A percentile compares a stretch with the other conserved stretches of the same genome.
These are phyloP conservation scores for Myotis planiceps DNA, from an alignment of 2,797 vertebrate species.

Conservation along the genomic window DNA sequence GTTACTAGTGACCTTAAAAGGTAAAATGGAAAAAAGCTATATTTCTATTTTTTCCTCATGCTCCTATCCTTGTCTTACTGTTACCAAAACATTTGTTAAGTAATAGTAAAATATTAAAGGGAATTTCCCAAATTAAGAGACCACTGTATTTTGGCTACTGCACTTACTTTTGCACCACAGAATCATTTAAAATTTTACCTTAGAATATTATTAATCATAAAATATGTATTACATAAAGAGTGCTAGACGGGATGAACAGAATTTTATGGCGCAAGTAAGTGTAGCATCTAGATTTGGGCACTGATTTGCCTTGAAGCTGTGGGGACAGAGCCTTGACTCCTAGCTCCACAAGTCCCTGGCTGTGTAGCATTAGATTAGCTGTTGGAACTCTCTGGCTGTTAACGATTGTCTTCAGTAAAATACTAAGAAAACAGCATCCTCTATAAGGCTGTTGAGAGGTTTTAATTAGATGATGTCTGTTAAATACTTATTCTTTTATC, in stretches of 20 bases:
- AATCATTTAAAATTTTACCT: not conserved
- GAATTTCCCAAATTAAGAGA: not conserved
- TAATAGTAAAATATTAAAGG: not conserved
- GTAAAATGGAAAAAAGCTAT: not conserved
- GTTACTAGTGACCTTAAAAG: not conserved
- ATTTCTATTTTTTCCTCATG: not conserved
- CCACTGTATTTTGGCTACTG: not conserved
- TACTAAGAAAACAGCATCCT: not conserved
- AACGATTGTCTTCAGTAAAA: not conserved
- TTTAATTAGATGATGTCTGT: not conserved
- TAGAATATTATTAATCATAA: not conserved
- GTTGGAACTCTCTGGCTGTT: not conserved
- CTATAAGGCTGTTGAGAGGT: not conserved
- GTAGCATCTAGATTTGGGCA: not conserved
- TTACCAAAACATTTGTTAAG: not conserved
- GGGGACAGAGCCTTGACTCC: not conserved
- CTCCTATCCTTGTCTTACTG: not conserved
- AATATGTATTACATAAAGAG: not conserved
- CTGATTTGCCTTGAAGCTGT: not conserved
- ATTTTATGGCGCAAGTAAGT: not conserved
- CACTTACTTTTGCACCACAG: not conserved
- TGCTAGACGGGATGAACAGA: not conserved
- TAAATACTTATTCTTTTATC: not conserved
- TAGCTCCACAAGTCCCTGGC: not conserved
- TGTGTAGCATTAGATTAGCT: not conserved